phyloP scores from a whole-genome alignment of 2,888 invertebrate species.

The Saturnia pavonia region DNA sequence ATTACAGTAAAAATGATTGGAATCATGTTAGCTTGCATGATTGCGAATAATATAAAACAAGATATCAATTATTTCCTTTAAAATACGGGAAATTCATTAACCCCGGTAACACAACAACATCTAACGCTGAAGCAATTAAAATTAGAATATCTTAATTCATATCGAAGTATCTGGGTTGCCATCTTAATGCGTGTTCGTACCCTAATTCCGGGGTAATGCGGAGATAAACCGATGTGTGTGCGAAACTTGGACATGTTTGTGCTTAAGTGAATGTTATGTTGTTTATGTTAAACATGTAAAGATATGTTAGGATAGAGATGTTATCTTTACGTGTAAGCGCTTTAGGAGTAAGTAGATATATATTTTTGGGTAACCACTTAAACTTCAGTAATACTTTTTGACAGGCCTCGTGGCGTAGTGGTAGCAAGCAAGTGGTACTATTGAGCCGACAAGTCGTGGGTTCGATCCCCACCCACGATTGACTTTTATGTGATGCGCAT shows the following conservation, averaged over 20 bases:
- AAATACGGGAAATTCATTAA: constrained; percentile 35
- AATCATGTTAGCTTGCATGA: neutral
- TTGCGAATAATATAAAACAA: neutral
- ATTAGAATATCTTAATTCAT: constrained; percentile 89
- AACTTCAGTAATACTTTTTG: too few relatives aligned
- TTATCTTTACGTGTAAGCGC: neutral
- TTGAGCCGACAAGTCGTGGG: too few relatives aligned
- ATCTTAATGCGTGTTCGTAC: constrained; percentile 78
- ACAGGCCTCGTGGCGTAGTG: too few relatives aligned
- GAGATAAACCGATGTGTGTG: constrained; percentile 61
- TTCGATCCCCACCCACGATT: too few relatives aligned
- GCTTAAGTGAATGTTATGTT: constrained; percentile 71
- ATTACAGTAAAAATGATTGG: too few relatives aligned
- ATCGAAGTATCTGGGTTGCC: constrained; percentile 82
- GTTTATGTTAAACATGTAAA: constrained; percentile 22
- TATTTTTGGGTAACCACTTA: too few relatives aligned
- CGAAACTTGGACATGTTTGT: constrained; percentile 69
- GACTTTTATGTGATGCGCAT: too few relatives aligned
- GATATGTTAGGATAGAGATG: neutral
- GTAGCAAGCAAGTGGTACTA: too few relatives aligned
- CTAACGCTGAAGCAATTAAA: constrained; percentile 69
- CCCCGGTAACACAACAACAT: constrained; percentile 43
- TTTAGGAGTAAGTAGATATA: neutral
- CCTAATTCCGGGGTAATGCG: constrained; percentile 75
- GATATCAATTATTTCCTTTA: constrained; percentile 22